phyloP scores from a whole-genome alignment of 2,113 vertebrate genomes.

The Oceanites oceanicus region DNA sequence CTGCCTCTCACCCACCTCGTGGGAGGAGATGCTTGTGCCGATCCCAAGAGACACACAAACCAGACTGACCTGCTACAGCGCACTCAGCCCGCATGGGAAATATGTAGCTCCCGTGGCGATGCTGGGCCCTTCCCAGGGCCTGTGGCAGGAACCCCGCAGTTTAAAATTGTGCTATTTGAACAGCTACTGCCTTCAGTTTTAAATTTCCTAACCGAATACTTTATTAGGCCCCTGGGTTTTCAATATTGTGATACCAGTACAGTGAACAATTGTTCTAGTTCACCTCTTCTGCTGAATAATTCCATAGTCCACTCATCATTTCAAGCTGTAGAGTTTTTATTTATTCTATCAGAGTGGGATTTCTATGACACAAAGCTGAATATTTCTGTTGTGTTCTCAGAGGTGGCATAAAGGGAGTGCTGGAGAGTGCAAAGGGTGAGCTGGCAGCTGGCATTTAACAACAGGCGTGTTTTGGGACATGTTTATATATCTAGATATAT shows the following conservation, averaged over 20 bases:
- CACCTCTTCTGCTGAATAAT: neutral
- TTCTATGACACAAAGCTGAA: neutral
- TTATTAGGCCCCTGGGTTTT: neutral
- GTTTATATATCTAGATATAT: neutral
- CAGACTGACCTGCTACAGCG: neutral
- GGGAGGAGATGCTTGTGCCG: neutral
- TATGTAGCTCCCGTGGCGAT: no score
- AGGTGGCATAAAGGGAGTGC: neutral
- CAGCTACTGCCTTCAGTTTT: neutral
- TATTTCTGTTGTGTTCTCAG: neutral
- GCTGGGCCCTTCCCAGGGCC: accelerated
- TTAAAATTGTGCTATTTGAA: neutral
- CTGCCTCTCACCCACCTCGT: neutral
- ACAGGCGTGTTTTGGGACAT: accelerated
- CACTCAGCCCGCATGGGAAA: accelerated
- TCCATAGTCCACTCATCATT: neutral
- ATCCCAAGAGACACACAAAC: neutral
- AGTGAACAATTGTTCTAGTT: neutral
- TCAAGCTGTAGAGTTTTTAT: neutral
- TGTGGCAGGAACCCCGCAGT: neutral
- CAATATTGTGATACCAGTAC: neutral
- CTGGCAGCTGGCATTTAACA: neutral
- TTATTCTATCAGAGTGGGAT: neutral
- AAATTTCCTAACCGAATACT: neutral
- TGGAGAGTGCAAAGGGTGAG: neutral